Conservation (phyloP, 1,140 invertebrate genomes). For the Ceratina japonica region DNA sequence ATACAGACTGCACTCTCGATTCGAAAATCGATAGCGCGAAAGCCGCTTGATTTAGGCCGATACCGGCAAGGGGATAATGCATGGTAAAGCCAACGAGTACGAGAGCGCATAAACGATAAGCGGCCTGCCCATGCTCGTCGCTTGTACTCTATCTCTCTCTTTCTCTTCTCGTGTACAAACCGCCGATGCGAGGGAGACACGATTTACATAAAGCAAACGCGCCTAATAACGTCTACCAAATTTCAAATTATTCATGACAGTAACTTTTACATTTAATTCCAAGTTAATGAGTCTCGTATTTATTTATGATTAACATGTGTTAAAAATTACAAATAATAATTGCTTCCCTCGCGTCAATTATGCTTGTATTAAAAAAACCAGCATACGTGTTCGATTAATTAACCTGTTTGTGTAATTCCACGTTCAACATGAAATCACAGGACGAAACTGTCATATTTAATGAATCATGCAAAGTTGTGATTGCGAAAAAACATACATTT, state of each 20-base stretch:
- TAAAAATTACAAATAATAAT: too few species aligned
- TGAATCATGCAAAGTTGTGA: too few species aligned
- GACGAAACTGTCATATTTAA: too few species aligned
- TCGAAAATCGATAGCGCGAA: conserved; percentile 57
- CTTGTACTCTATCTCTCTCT: conserved; percentile 18
- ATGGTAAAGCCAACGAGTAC: conserved; percentile 63
- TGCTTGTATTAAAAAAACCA: conserved; percentile 63
- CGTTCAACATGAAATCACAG: too few species aligned
- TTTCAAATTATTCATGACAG: too few species aligned
- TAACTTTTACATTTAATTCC: too few species aligned
- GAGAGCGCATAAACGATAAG: conserved; percentile 64
- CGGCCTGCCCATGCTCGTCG: conserved; percentile 46
- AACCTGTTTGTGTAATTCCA: too few species aligned
- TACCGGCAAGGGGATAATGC: conserved; percentile 60
- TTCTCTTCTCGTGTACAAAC: conserved; percentile 36
- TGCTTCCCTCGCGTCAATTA: conserved; percentile 15
- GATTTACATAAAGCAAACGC: conserved; percentile 72
- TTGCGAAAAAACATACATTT: too few species aligned
- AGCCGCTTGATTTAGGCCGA: conserved; percentile 60
- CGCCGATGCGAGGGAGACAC: conserved; percentile 53
- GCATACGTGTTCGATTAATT: conserved; percentile 47
- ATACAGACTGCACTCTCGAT: conserved; percentile 25
- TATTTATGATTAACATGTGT: too few species aligned
- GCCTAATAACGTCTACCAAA: too few species aligned
- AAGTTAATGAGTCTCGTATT: too few species aligned